Evolutionary conservation across 2,888 invertebrate genomes (phyloP).

Genomic region (Rotaria sp.): DNA sequence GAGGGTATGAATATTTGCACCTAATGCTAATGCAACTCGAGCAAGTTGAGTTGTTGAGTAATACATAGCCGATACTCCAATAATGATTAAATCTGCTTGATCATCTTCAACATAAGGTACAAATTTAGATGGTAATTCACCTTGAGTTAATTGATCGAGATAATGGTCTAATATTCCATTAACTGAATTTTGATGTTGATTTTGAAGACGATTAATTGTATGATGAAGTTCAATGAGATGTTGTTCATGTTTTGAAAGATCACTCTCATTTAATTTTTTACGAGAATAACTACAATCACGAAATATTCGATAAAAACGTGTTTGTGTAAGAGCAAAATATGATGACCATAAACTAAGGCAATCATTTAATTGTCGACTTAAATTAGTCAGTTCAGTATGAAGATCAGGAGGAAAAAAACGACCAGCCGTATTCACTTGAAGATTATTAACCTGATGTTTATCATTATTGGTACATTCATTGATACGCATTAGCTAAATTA

Average conservation of each 20-base stretch:
- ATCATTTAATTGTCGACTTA: slow-evolving; percentile 4
- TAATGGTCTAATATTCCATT: neutral
- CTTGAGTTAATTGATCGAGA: neutral
- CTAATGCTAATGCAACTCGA: neutral
- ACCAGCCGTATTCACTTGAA: neutral
- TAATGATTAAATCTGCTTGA: neutral
- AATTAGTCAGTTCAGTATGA: neutral
- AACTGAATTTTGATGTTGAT: neutral
- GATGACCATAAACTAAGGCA: neutral
- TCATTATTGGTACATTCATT: neutral
- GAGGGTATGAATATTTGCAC: neutral
- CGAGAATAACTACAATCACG: neutral
- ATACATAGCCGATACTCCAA: neutral
- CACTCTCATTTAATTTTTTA: neutral
- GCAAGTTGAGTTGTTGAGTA: neutral
- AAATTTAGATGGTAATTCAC: neutral
- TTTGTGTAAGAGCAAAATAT: neutral
- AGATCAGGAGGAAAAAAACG: neutral
- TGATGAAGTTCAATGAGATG: neutral
- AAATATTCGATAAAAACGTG: neutral
- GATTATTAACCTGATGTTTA: neutral
- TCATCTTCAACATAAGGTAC: neutral
- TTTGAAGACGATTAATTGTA: neutral
- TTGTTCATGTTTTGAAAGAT: neutral
- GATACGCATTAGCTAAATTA: neutral